phyloP scores from a whole-genome alignment of 2,797 vertebrate species.

The Miichthys miiuy region DNA sequence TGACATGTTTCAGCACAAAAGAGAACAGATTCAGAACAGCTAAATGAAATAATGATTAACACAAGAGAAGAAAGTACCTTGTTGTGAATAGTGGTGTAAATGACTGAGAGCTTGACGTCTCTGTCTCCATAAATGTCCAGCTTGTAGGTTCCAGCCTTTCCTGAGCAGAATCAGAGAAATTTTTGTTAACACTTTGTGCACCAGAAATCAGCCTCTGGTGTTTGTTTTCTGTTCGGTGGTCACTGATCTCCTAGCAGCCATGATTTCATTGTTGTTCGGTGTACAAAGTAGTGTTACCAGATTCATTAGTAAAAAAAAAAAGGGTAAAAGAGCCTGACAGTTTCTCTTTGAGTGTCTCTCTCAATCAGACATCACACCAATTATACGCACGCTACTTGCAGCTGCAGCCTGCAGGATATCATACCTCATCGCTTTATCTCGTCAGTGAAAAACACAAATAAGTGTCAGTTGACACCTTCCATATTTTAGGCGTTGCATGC shows the following conservation, averaged over 20 bases:
- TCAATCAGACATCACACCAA: conserved; percentile 2
- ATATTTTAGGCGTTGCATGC: conserved; percentile 29
- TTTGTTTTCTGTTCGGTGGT: background rate
- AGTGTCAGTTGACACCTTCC: conserved; percentile 29
- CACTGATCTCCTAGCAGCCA: no score
- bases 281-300: background rate
- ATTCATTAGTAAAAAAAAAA: background rate
- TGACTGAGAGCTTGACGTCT: conserved; percentile 87
- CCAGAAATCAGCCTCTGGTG: no score
- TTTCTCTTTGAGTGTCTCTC: background rate
- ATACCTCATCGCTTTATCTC: conserved; percentile 13
- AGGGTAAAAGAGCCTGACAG: background rate
- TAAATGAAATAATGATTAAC: no score
- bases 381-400: background rate
- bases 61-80: conserved; percentile 78
- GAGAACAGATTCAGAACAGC: background rate
- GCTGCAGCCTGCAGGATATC: conserved; percentile 31
- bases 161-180: conserved; percentile 72
- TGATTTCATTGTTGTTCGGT: background rate
- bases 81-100: conserved; percentile 85
- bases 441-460: conserved; percentile 19
- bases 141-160: conserved; percentile 84
- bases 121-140: conserved; percentile 91
- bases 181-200: no score
- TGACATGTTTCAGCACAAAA: conserved; percentile 1